Evolutionary conservation across 1,140 invertebrate species (phyloP), one percentile per base, ranked within the genome.

Genomic region (Calosoma granatense): DNA sequence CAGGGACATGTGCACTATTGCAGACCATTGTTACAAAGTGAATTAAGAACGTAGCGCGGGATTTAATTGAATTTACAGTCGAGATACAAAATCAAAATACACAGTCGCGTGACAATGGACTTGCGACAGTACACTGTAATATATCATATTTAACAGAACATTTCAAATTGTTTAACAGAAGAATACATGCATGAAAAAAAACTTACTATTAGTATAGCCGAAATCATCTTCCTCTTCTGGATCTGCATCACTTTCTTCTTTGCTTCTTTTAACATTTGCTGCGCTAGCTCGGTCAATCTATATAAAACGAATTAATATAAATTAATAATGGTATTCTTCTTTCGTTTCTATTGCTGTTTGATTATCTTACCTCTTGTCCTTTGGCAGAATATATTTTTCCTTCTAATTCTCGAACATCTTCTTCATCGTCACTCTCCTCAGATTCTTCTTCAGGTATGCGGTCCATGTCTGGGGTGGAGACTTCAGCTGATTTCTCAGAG

Each of bases 141-240:
- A n/a, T n/a, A n/a, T n/a, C n/a, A n/a, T n/a, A n/a, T n/a, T n/a
- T n/a, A n/a, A n/a, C n/a, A n/a, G n/a, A n/a, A n/a, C n/a, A n/a
- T n/a, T n/a, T n/a, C n/a, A n/a, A n/a, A n/a, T n/a, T n/a, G n/a
- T n/a, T n/a, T n/a, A n/a, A n/a, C n/a, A n/a, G n/a, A n/a, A n/a
- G n/a, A n/a, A n/a, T n/a, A n/a, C n/a, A n/a, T n/a, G n/a, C n/a
- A 36, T 36, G 51, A 60, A 54, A 61, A 47, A 21, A 67, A 69
- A 85, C 87, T 89, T 77, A 97, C 94, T 86, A 67, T 74, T 75
- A 2, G 94, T 97, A 74, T 97, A 97, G 22, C 93, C 92, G 73
- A 87, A 96, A 57, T 89, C 83, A 66, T 95, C 92, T 70, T 94
- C 91, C 65, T 86, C 72, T 64, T 94, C 91, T 6, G 81, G 76